Conservation (phyloP, 2,113 vertebrate species). For the Gallinago paraguaiae region DNA sequence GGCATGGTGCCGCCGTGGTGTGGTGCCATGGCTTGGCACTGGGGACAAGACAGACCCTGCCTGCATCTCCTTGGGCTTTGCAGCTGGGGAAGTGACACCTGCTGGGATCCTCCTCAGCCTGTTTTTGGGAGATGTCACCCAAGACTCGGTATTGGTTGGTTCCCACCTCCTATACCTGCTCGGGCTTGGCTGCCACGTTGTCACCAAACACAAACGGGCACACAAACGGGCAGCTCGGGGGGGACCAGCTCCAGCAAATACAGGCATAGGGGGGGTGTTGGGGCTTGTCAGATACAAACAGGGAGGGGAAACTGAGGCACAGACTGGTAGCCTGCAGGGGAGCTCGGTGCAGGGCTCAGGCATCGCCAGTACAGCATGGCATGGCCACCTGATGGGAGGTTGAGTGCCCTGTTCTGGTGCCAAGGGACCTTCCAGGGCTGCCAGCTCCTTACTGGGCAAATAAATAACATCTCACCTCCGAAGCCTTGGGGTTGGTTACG, state of each 20-base stretch:
- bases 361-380: background rate
- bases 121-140: background rate
- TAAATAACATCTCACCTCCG: background rate
- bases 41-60: accelerated
- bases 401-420: background rate
- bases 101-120: accelerated
- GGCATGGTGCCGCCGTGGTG: accelerated
- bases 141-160: no score
- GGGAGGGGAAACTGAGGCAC: background rate
- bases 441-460: background rate
- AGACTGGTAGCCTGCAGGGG: accelerated
- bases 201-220: no score
- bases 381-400: accelerated
- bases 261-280: background rate
- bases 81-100: accelerated
- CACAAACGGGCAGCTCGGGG: accelerated
- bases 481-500: background rate
- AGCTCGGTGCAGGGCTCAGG: accelerated
- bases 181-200: background rate
- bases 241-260: background rate
- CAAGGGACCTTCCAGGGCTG: background rate
- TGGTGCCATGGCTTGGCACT: accelerated
- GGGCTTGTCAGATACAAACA: no score
- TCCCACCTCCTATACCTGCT: no score
- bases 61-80: accelerated